Base-by-base conservation (phyloP, 2,797 vertebrate species). In the Cottoperca gobio region DNA sequence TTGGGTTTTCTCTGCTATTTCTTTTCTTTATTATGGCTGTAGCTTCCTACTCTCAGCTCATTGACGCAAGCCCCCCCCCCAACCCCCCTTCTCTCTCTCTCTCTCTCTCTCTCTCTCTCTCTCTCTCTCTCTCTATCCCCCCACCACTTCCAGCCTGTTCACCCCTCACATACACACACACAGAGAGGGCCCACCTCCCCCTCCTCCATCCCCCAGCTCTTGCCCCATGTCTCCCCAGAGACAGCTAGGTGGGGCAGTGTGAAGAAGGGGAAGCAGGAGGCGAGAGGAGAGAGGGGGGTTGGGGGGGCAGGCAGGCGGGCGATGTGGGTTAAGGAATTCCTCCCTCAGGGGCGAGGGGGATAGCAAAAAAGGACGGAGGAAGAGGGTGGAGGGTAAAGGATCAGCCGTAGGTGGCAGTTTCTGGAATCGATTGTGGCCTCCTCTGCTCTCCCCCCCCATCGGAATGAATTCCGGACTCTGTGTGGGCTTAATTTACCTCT, bases 401-500 rank as follows among this genome's bases (percentile, higher is more conserved):
- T 89, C 88, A 86, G 87, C 89, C 70, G 68, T 86, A 86, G 90
- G 91, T 92, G 91, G 88, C 86, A 79, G 79, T 89, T 92, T 88
- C 81, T 76, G 54, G 24, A 89, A 93, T 93, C 87, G 87, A 93
- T 93, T 48, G 64, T 63, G 66, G 68, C 68, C 86, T 67, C 78
- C 77, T 72, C 49, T 58, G 57, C 79, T 66, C 35, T 16, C 24
- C 49, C 70, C 58, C 76, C 55, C 69, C 72, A 88, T 88, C 61
- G 85, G 90, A 93, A 93, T 88, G 88, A 93, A 91, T 88, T 87
- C 78, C 54, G 75, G 85, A 87, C 85, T 84, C 80, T 52, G 88
- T 91, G 90, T 91, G 90, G 90, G 90, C 87, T 92, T 88, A 85
- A 81, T 92, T 88, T 86, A 73, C 86, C 82, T 80, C 80, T 87